Base-by-base conservation (phyloP, 2,797 vertebrate genomes). In the Hemitrygon akajei region DNA sequence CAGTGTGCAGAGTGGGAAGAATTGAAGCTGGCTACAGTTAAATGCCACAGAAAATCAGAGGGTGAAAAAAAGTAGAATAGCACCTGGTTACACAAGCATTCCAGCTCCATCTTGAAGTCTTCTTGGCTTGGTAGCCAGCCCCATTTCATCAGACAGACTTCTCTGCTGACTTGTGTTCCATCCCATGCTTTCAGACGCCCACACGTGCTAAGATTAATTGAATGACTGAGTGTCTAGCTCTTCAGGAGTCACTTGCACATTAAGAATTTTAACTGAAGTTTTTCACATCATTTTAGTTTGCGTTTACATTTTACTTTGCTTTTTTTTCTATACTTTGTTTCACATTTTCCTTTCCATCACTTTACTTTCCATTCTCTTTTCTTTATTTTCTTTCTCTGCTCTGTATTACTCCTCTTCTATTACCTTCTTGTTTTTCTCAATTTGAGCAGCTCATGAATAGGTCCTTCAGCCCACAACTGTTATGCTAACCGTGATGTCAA, bases 21-120 rank as follows among this genome's bases (percentile, higher is more conserved):
- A 76, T 76, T 76, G 71, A 76, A 93, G 91, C 71, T 93, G 91
- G 91, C 91, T 76, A 76, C 91, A 93, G 91, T 47, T 76, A 58
- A 93, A 89, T 56, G 18, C 71, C 56, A 18, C 91, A 93, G 69
- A 71, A 71, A 75, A 76, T 93, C 91, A 73, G 37, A 93, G 91
- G 37, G 27, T 75, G 37, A 66, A 73, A 60, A 18, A 66, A 87
- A 66, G 86, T 37, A 10, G 86, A 69, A 69, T 30, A 25, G 56
- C 69, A 93, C 69, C 91, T 76, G 87, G 37, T 75, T n/a, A 6
- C 69, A 93, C 91, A 76, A 58, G 40, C 71, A 1, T 40, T 58
- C 16, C 71, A 73, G 73, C 27, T 93, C 71, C 63, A 69, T 69
- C n/a, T 69, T 37, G 86, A 69, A 66, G 20, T 18, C 63, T 37